A percentile compares a stretch with the other conserved stretches of the same genome.
Conservation (phyloP, 1,140 invertebrate genomes). For the Dryas iulia region DNA sequence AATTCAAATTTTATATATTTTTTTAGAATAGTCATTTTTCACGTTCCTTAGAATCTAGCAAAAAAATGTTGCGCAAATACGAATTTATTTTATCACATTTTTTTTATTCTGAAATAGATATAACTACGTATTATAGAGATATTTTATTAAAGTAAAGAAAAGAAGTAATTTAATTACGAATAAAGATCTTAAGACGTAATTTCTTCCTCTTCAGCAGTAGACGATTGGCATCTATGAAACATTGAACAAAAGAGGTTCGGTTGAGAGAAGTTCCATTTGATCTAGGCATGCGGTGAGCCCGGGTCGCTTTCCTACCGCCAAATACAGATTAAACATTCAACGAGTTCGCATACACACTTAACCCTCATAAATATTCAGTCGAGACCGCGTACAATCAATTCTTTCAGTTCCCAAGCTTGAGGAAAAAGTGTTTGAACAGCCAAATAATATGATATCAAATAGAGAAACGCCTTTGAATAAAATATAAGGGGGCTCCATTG, state of each 20-base stretch:
- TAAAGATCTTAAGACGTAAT: background rate
- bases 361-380: slow-evolving; percentile 75
- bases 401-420: slow-evolving; percentile 54
- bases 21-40: too few relatives aligned
- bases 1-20: too few relatives aligned
- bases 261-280: slow-evolving; percentile 41
- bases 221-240: background rate
- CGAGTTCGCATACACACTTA: slow-evolving; percentile 76
- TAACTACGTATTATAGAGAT: background rate
- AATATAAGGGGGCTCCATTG: slow-evolving; percentile 42
- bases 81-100: too few relatives aligned
- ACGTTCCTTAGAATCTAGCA: too few relatives aligned
- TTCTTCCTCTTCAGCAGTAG: background rate
- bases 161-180: background rate
- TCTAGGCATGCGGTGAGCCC: slow-evolving; percentile 37
- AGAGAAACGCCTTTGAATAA: slow-evolving; percentile 59
- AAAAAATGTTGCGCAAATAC: too few relatives aligned
- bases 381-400: slow-evolving; percentile 74
- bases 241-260: background rate
- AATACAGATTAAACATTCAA: slow-evolving; percentile 76
- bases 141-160: background rate
- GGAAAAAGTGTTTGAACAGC: slow-evolving; percentile 67
- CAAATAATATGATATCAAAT: slow-evolving; percentile 68
- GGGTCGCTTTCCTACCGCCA: slow-evolving; percentile 46
- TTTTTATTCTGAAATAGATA: background rate